Percentiles rank a stretch among this genome's conserved stretches.
phyloP scores from a whole-genome alignment of 2,888 invertebrate genomes.

The Himalopsyche tibetana region DNA sequence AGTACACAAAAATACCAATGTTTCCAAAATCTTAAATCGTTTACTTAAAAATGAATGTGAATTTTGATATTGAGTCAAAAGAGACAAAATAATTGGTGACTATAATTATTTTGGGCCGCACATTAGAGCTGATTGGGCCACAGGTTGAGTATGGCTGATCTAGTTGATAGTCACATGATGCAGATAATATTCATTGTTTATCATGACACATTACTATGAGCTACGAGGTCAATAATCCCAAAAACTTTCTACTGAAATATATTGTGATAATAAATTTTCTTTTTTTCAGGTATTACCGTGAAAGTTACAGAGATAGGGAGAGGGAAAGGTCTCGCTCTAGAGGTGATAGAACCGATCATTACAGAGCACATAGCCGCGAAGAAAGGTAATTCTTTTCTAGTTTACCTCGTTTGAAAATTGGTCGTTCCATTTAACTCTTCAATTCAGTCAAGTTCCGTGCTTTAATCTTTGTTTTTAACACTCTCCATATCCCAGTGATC shows the following conservation, averaged over 20 bases:
- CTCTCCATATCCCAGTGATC: no score
- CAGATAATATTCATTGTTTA: neutral
- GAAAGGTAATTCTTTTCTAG: slow-evolving; percentile 79
- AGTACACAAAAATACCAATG: no score
- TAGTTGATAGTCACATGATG: neutral
- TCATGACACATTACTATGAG: neutral
- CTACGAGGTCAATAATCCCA: neutral
- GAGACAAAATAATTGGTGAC: no score
- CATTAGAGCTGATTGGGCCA: no score
- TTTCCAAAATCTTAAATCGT: no score
- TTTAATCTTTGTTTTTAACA: no score
- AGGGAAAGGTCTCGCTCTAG: slow-evolving; percentile 89
- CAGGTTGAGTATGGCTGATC: no score
- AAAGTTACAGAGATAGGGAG: slow-evolving; percentile 78
- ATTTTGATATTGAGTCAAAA: no score
- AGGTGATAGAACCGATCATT: slow-evolving; percentile 83
- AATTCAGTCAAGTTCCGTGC: neutral
- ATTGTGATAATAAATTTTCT: slow-evolving; percentile 41
- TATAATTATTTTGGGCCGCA: no score
- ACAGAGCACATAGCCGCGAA: slow-evolving; percentile 86
- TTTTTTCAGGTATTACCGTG: slow-evolving; percentile 75
- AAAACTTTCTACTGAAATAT: neutral
- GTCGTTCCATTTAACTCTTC: no score
- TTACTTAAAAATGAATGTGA: no score
- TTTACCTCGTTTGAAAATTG: no score